A percentile compares a stretch with the other conserved stretches of the same genome.
Conservation (phyloP, 2,888 invertebrate genomes). For the Trissoscelio sp. region DNA sequence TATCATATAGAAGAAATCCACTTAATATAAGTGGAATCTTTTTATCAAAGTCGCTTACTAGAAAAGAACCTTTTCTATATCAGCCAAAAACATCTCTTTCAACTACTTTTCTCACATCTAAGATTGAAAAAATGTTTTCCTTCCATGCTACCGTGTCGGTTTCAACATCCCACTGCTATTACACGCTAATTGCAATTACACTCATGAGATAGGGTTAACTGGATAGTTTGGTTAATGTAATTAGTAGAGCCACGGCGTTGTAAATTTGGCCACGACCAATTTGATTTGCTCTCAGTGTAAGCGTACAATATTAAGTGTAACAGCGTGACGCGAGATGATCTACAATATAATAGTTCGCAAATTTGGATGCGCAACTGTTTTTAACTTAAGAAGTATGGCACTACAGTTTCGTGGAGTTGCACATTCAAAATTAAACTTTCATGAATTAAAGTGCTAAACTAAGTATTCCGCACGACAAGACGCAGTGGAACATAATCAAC, state of each 20-base stretch:
- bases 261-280: constrained; percentile 38
- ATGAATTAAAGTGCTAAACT: too few species aligned
- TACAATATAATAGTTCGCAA: background rate
- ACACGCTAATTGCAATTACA: constrained; percentile 28
- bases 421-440: too few species aligned
- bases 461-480: background rate
- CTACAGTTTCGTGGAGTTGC: too few species aligned
- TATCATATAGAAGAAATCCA: too few species aligned
- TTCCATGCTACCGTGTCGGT: too few species aligned
- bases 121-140: too few species aligned
- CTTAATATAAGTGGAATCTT: too few species aligned
- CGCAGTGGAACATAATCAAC: constrained; percentile 2
- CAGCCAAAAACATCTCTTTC: too few species aligned
- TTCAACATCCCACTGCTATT: background rate
- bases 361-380: background rate
- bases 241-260: constrained; percentile 17
- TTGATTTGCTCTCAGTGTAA: constrained; percentile 15
- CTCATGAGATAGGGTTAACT: constrained; percentile 29
- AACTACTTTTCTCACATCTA: too few species aligned
- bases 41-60: too few species aligned
- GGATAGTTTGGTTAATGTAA: constrained; percentile 31
- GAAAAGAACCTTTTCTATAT: too few species aligned
- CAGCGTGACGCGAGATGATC: constrained; percentile 21
- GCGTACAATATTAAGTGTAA: constrained; percentile 29
- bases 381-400: background rate